Conservation (phyloP, 1,140 invertebrate species). For the Nebria ingens region DNA sequence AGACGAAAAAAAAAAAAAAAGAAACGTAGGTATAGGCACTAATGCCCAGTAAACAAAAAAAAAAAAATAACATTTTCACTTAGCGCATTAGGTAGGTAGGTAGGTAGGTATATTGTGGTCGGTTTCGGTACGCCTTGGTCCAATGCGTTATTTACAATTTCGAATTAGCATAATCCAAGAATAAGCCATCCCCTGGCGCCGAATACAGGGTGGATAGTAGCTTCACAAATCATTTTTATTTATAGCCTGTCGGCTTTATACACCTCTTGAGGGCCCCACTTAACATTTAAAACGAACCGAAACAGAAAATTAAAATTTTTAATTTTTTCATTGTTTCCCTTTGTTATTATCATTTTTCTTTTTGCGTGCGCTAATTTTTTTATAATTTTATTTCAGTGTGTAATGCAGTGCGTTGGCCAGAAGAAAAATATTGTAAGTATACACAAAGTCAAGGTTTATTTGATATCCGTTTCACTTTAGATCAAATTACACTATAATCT, state of each 20-base stretch:
- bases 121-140: neutral
- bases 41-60: too few species aligned
- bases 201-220: neutral
- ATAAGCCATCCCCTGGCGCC: neutral
- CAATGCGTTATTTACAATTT: neutral
- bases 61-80: neutral
- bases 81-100: too few species aligned
- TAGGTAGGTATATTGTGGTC: too few species aligned
- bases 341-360: neutral
- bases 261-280: neutral
- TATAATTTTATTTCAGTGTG: constrained; percentile 24
- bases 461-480: neutral
- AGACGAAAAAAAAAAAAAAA: too few species aligned
- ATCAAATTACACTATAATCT: neutral
- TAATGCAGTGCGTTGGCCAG: constrained; percentile 24
- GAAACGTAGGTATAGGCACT: too few species aligned
- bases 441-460: constrained; percentile 16
- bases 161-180: neutral
- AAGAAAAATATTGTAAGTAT: constrained; percentile 26
- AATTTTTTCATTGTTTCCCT: neutral
- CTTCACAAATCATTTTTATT: constrained; percentile 4
- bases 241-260: neutral
- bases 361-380: too few species aligned
- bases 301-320: constrained; percentile 1
- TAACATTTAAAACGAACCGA: neutral